Base-by-base conservation (phyloP, 2,888 invertebrate species). In the Drosophila mercatorum region DNA sequence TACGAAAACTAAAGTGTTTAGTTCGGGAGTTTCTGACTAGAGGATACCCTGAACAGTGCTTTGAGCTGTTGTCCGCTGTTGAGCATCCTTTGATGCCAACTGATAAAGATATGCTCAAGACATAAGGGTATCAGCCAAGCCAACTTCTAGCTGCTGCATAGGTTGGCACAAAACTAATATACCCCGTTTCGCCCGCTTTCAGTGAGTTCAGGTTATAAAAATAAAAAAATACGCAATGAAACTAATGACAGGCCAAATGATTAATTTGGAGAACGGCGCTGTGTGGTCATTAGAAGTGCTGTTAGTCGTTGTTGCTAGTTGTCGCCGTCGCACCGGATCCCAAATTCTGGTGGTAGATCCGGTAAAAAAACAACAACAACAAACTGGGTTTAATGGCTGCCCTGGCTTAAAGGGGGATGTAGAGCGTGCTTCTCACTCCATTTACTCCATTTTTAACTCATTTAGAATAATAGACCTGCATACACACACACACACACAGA, bases 401-500 rank as follows among this genome's bases (percentile, higher is more conserved):
- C 59, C 44, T 49, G 49, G 63, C n/a, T 57, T 58, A n/a, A 47
- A 40, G 51, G 44, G 59, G 59, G 60, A 36, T 64, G 63, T 46
- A 34, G n/a, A 57, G 43, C 43, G 59, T 22, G 36, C 46, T 44
- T 38, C 58, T 65, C 70, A 74, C 75, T 73, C 79, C 83, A 79
- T 78, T 89, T 86, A 84, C 89, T 89, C 80, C 84, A 86, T 88
- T 87, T 86, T 88, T 75, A 87, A 78, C 77, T 75, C 77, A 83
- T 85, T 86, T 86, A 43, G 76, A 58, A 28, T 83, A 80, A 86
- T 80, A 86, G 68, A 67, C 43, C 51, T 46, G 26, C 46, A 22
- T 2, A 22, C 22, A 22, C 22, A 22, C 22, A 53, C 49, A 40
- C 34, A 38, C 11, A 26, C 10, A n/a, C 31, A 51, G 4, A 47